Base-by-base conservation (phyloP, 2,797 vertebrate genomes). In the Microchirus variegatus region DNA sequence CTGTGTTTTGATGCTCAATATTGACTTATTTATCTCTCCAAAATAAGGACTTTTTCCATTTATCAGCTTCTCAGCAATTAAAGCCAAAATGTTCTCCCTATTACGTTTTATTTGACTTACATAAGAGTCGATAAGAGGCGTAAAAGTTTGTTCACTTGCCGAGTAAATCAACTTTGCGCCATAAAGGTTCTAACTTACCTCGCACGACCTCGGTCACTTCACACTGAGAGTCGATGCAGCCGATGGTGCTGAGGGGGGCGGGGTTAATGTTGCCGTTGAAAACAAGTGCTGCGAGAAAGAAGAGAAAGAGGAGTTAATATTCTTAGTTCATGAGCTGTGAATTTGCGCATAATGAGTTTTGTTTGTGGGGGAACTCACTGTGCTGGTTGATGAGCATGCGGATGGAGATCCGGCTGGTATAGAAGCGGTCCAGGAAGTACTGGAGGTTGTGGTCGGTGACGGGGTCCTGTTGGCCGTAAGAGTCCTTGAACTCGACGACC, bases 371-470 rank as follows among this genome's bases (percentile, higher is more conserved):
- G 47, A n/a, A n/a, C 95, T 94, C 85, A 96, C 95, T 95, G 89
- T 96, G 95, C 85, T 96, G 95, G 90, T 96, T 96, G 89, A 96
- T 90, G 47, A 96, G 93, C 95, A 96, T 96, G 56, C 95, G 95
- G 78, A 96, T 96, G 77, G 95, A 96, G 80, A 96, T 96, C 48
- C 95, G 94, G 89, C 93, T 96, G 91, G 95, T 94, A 92, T 96
- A 96, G 90, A 96, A 96, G 59, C 95, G 94, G 72, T 96, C 95
- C 19, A 96, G 89, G 88, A 96, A 96, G 77, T 96, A 96, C 76
- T 96, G 95, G 72, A 96, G 93, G 89, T 96, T 96, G 75, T 95
- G 95, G 89, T 94, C 93, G 53, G 93, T 93, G 38, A 94, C 91
- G 0, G 93, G 85, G 56, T 96, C 95, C 0, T 91, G 93, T 0